Evolutionary conservation across 2,888 invertebrate species (phyloP).

Genomic region (Leptarthrus brevirostris): DNA sequence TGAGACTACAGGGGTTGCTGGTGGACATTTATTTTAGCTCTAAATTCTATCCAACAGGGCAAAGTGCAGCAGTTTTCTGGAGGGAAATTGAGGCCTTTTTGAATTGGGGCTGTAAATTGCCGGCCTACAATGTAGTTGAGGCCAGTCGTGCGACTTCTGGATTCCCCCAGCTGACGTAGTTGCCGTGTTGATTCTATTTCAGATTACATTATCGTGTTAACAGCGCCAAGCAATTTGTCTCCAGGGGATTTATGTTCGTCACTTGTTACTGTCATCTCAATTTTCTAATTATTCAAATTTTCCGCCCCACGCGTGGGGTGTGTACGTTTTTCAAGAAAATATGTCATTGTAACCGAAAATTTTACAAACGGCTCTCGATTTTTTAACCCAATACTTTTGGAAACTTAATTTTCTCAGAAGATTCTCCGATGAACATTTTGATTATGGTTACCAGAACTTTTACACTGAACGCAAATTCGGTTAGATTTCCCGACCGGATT

Average conservation of each 20-base stretch:
- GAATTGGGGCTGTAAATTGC: neutral
- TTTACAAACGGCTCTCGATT: too few species aligned
- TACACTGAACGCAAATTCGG: neutral
- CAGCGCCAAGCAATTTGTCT: slow-evolving; percentile 16
- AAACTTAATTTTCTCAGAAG: neutral
- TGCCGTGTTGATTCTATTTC: slow-evolving; percentile 6
- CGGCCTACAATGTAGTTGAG: neutral
- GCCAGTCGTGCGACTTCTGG: slow-evolving; percentile 8
- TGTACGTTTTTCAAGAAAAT: too few species aligned
- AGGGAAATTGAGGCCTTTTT: neutral
- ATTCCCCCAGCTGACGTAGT: neutral
- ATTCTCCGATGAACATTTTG: neutral
- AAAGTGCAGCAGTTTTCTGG: neutral
- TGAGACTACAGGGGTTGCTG: too few species aligned
- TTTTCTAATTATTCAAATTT: neutral
- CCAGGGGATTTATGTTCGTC: slow-evolving; percentile 1
- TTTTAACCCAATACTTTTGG: neutral
- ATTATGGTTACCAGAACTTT: neutral
- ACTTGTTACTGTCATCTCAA: slow-evolving; percentile 1
- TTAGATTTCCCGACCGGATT: neutral
- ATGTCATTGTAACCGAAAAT: too few species aligned
- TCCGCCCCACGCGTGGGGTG: too few species aligned
- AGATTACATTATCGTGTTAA: slow-evolving; percentile 3
- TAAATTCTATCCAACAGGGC: neutral
- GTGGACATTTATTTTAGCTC: neutral